Percentiles rank a stretch among this genome's conserved stretches.
Evolutionary conservation across 2,113 vertebrate species (phyloP).

Genomic region (Antechinus flavipes): DNA sequence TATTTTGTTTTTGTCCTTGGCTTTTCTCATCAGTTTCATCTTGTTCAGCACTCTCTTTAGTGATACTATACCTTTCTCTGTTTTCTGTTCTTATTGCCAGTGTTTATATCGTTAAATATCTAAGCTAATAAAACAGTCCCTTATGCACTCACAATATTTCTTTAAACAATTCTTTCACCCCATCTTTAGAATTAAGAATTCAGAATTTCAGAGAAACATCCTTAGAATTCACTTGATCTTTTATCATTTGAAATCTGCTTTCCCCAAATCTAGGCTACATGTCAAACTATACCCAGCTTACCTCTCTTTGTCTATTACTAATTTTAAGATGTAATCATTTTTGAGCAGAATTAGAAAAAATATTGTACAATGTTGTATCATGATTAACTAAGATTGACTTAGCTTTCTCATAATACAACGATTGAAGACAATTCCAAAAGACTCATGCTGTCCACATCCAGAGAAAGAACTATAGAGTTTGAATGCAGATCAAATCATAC

Average conservation of each 20-base stretch:
- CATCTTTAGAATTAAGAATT: not conserved
- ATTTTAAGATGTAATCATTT: not conserved
- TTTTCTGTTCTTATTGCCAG: not conserved
- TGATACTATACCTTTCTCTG: not conserved
- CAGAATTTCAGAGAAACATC: not conserved
- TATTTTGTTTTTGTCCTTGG: not conserved
- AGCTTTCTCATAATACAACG: no score
- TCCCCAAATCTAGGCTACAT: not conserved
- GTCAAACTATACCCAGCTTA: not conserved
- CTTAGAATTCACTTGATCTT: not conserved
- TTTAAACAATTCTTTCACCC: not conserved
- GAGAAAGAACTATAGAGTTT: no score
- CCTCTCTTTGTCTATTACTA: not conserved
- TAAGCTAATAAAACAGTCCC: not conserved
- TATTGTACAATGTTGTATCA: no score
- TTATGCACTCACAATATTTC: not conserved
- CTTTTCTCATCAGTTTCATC: not conserved
- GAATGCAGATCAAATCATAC: no score
- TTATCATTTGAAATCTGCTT: not conserved
- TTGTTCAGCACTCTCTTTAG: no score
- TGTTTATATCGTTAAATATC: not conserved
- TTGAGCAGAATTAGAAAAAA: no score
- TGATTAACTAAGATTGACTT: no score
- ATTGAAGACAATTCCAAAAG: no score
- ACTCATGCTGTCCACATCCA: no score